phyloP scores from a whole-genome alignment of 2,113 vertebrate genomes.

The Bujurquina vittata region DNA sequence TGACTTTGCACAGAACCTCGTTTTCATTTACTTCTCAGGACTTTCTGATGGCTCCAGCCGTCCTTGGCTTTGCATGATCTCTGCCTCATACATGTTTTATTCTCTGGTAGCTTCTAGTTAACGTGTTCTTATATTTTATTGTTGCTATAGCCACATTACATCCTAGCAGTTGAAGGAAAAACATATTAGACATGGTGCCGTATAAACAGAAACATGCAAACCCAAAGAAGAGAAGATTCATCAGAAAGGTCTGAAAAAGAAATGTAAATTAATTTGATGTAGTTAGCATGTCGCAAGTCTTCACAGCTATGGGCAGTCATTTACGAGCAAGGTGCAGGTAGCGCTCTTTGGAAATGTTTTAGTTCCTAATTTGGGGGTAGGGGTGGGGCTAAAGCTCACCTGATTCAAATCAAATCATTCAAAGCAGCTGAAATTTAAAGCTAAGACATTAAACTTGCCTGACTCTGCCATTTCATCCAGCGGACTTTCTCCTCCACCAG shows the following conservation, averaged over 20 bases:
- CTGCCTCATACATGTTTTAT: neutral
- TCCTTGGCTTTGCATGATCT: neutral
- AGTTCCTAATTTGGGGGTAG: too few relatives aligned
- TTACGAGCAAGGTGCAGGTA: neutral
- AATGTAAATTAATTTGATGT: neutral
- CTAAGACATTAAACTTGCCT: conserved; percentile 75
- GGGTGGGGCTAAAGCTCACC: too few relatives aligned
- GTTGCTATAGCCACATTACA: too few relatives aligned
- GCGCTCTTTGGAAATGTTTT: neutral
- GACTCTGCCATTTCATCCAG: conserved; percentile 99
- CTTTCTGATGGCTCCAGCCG: neutral
- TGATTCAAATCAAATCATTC: too few relatives aligned
- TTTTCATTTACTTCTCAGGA: neutral
- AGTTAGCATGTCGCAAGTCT: too few relatives aligned
- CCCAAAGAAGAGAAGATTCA: neutral
- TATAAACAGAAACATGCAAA: neutral
- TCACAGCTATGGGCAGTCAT: neutral
- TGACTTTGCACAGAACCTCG: neutral
- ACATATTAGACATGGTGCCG: fast-evolving
- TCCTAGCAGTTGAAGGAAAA: neutral
- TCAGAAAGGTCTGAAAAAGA: neutral
- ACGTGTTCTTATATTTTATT: neutral
- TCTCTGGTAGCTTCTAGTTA: neutral
- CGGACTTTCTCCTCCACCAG: conserved; percentile 98
- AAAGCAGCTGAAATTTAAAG: too few relatives aligned